Base-by-base conservation (phyloP, 2,113 vertebrate genomes). In the Rhinichthys klamathensis region DNA sequence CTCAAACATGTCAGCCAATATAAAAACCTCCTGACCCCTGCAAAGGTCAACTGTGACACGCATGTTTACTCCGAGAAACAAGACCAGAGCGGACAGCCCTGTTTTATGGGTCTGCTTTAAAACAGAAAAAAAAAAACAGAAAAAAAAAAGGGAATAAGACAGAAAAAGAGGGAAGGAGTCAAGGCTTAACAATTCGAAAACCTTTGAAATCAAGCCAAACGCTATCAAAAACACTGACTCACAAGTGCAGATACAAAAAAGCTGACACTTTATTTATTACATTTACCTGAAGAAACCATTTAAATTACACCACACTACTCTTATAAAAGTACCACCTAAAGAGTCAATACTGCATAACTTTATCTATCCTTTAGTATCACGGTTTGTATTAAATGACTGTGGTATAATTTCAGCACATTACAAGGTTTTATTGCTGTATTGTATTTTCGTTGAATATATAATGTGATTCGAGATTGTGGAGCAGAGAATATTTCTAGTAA, bases 1-100 rank as follows among this genome's bases (percentile, higher is more conserved):
- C 94, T 94, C 92, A 94, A 95, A 96, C 94, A 95, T 95, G 95
- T 96, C 95, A 95, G 93, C 92, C 94, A 94, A 95, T 96, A 96
- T 95, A 95, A 95, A 88, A 95, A 95, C 93, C 94, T 93, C 83
- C 91, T 94, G 94, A 95, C 94, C 95, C 93, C 61, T 21, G 86
- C 90, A 96, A 95, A 96, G 95, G 95, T 96, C 95, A 95, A 91
- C 93, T 93, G 94, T 94, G 95, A 96, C 94, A 96, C 90, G 93
- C 93, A 93, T 96, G 95, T 96, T 95, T 95, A 95, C 93, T 90
- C 91, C 90, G 91, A 92, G 94, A 94, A 94, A 96, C 94, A 95
- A 94, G 92, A 90, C 85, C 58, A 91, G 94, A 91, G 91, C 92
- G 91, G 93, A 94, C 92, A 93, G 93, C 92, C 93, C 92, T 91